phyloP scores from a whole-genome alignment of 2,113 vertebrate species.

The Stictonetta naevosa region DNA sequence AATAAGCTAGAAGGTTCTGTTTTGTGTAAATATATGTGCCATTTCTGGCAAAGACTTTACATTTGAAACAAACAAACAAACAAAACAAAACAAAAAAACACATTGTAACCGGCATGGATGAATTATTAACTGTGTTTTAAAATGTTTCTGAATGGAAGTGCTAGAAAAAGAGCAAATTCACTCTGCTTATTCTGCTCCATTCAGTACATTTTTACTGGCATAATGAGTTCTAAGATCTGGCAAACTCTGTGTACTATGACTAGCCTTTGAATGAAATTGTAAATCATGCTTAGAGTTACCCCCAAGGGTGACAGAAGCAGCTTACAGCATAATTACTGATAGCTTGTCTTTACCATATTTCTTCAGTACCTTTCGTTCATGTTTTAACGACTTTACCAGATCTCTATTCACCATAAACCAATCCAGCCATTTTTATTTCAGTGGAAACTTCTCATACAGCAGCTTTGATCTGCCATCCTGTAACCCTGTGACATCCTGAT shows the following conservation, averaged over 20 bases:
- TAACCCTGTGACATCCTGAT: not conserved
- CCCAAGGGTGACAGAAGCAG: not conserved
- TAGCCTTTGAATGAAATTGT: no score
- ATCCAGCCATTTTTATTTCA: not conserved
- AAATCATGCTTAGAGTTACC: not conserved
- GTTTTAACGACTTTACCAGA: not conserved
- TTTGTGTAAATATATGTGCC: not conserved
- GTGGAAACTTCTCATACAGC: not conserved
- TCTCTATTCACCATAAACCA: not conserved
- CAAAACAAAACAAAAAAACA: no score
- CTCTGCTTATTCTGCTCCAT: not conserved
- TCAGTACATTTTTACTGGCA: not conserved
- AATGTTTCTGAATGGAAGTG: not conserved
- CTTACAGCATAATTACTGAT: not conserved
- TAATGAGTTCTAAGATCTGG: no score
- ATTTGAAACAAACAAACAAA: no score
- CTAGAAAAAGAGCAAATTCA: not conserved
- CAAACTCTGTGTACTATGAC: no score
- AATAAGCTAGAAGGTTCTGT: not conserved
- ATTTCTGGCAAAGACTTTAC: not conserved
- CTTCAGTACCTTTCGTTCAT: not conserved
- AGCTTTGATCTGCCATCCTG: not conserved
- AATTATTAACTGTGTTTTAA: not conserved
- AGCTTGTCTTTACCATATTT: not conserved
- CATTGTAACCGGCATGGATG: not conserved